Evolutionary conservation across 2,797 vertebrate genomes (phyloP), one percentile per base, ranked within the genome.

Genomic region (Momotus momota): DNA sequence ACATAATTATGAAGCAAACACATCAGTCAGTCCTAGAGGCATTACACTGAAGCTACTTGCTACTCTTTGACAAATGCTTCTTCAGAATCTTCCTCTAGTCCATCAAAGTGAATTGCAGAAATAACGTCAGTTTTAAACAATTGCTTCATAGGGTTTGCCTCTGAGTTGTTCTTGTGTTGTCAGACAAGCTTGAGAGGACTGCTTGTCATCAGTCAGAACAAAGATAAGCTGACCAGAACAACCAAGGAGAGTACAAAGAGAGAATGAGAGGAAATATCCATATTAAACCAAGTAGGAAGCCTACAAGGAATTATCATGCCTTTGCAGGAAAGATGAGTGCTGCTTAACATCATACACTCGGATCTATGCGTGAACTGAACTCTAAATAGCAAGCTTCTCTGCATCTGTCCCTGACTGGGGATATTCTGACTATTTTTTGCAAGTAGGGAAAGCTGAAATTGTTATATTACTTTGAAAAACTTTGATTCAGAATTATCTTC

Each of bases 1-100:
- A 90, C 74, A 95, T 86, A 81, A 79, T 57, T 10, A 81, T 3
- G 33, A 91, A 81, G 69, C 40, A 89, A 95, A 93, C 18, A 67
- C 20, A 85, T 41, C 31, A 57, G 9, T 66, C 79, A 90, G 41
- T 19, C 5, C 49, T 85, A 78, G 52, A 80, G 41, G 22, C n/a
- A 73, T 64, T 66, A 65, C 41, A 79, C 23, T 79, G 54, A 72
- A 82, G 57, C 66, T 87, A 77, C 60, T 22, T 82, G 64, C 31
- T 81, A 51, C 57, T 86, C 61, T 72, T 21, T 40, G 38, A 86
- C n/a, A 69, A 38, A 55, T 31, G 20, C 74, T 10, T 48, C 57
- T 82, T 74, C 52, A 74, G 48, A 11, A 8, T 73, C 71, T 27
- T 96, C 31, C 48, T 72, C 65, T 64, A 49, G 69, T 49, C 48